These are phyloP conservation scores for Sebastiscus tertius DNA, from an alignment of 2,797 vertebrate genomes.

Conservation along the genomic window DNA sequence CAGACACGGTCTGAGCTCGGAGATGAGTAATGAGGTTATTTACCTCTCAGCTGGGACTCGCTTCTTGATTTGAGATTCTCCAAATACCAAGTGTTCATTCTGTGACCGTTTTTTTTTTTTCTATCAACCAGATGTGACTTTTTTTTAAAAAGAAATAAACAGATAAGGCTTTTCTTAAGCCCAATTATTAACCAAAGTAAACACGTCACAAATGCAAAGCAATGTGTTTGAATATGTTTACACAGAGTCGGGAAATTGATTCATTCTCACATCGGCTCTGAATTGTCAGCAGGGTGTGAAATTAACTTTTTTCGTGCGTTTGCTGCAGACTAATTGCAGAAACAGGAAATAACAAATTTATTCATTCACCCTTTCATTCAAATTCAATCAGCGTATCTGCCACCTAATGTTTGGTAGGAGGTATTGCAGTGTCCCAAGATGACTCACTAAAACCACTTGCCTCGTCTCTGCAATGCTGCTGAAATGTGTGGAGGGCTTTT, in stretches of 20 bases:
- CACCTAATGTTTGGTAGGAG: background rate
- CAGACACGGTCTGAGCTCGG: conserved; percentile 31
- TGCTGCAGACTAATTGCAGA: background rate
- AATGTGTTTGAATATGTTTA: conserved; percentile 25
- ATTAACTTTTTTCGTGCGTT: background rate
- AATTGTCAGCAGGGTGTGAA: conserved; percentile 16
- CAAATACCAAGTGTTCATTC: conserved; percentile 49
- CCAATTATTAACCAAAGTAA: conserved; percentile 7
- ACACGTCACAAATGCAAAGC: conserved; percentile 13
- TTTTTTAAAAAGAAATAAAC: conserved; percentile 12
- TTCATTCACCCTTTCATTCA: conserved; percentile 10
- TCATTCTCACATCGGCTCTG: background rate
- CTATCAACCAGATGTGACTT: conserved; percentile 44
- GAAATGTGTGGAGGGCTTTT: background rate
- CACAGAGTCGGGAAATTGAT: background rate
- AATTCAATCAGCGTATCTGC: background rate
- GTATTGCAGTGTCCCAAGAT: background rate
- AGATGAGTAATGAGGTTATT: conserved; percentile 70
- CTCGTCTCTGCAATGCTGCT: background rate
- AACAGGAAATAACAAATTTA: conserved; percentile 17
- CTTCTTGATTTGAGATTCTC: conserved; percentile 51
- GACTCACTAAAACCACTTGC: background rate
- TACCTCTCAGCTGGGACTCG: conserved; percentile 51
- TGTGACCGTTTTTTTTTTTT: conserved; percentile 21
- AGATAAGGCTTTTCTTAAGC: background rate